Conservation (phyloP, 2,113 vertebrate genomes). For the Gambusia holbrooki region DNA sequence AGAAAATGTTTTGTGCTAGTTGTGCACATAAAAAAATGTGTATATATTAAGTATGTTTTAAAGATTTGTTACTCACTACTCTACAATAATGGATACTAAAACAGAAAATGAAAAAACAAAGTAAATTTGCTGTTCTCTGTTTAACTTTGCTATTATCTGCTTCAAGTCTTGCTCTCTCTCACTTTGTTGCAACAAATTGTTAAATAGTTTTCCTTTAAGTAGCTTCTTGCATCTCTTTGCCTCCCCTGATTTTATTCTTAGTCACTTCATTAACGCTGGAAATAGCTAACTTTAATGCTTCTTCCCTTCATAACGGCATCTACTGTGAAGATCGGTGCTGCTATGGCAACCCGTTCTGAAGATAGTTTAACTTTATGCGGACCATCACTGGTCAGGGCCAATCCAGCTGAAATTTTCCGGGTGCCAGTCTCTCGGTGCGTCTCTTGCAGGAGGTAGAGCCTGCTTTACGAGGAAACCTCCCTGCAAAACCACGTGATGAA, state of each 20-base stretch:
- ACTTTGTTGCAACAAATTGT: background rate
- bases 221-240: background rate
- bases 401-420: background rate
- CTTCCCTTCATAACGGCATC: background rate
- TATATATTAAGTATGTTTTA: background rate
- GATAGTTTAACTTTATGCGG: background rate
- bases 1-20: background rate
- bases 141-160: background rate
- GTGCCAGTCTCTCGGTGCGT: background rate
- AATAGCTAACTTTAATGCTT: background rate
- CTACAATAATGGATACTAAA: background rate
- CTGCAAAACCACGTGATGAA: constrained; percentile 58
- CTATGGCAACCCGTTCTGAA: background rate
- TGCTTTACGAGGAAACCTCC: constrained; percentile 61
- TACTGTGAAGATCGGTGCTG: background rate
- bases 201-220: background rate
- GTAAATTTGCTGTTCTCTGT: background rate
- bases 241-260: background rate
- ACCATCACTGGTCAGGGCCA: background rate
- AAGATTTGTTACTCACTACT: background rate
- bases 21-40: background rate
- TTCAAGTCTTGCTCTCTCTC: background rate
- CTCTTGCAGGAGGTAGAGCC: constrained; percentile 57
- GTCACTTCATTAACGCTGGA: background rate
- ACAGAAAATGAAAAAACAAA: background rate